Percentiles rank a stretch among this genome's conserved stretches.
Conservation (phyloP, 2,888 invertebrate species). For the Platycheirus rosarum region DNA sequence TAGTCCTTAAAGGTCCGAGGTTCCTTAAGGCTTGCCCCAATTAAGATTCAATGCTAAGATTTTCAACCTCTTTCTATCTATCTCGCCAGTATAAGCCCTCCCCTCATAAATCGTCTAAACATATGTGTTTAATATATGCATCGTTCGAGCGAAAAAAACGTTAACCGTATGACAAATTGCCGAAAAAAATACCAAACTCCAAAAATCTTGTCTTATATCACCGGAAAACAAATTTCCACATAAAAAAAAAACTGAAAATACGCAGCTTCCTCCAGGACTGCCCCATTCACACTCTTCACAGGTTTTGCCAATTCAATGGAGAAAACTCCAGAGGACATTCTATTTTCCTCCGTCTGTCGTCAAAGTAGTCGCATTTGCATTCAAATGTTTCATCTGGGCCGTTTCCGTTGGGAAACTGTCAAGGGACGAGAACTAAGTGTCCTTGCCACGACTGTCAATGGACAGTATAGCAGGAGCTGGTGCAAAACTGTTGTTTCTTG, state of each 20-base stretch:
- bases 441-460: slow-evolving; percentile 56
- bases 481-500: not conserved
- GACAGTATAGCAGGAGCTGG: not conserved
- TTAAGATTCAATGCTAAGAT: too few relatives aligned
- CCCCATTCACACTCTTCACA: slow-evolving; percentile 1
- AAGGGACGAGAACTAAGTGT: slow-evolving; percentile 57
- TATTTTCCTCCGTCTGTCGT: slow-evolving; percentile 32
- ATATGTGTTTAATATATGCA: too few relatives aligned
- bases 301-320: slow-evolving; percentile 44
- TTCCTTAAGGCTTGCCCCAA: too few relatives aligned
- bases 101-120: too few relatives aligned
- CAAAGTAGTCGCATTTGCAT: slow-evolving; percentile 69
- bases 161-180: slow-evolving; percentile 32
- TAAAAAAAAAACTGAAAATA: slow-evolving; percentile 26
- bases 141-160: not conserved
- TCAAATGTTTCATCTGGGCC: slow-evolving; percentile 62
- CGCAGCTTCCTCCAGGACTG: slow-evolving; percentile 11
- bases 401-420: slow-evolving; percentile 57
- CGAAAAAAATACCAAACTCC: slow-evolving; percentile 23
- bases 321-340: slow-evolving; percentile 60
- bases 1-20: too few relatives aligned
- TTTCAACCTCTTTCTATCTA: too few relatives aligned
- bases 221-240: slow-evolving; percentile 34
- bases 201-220: slow-evolving; percentile 32
- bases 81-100: too few relatives aligned